These are phyloP conservation scores for Anisognathus igniventris DNA, from an alignment of 2,797 vertebrate genomes.

Conservation along the genomic window DNA sequence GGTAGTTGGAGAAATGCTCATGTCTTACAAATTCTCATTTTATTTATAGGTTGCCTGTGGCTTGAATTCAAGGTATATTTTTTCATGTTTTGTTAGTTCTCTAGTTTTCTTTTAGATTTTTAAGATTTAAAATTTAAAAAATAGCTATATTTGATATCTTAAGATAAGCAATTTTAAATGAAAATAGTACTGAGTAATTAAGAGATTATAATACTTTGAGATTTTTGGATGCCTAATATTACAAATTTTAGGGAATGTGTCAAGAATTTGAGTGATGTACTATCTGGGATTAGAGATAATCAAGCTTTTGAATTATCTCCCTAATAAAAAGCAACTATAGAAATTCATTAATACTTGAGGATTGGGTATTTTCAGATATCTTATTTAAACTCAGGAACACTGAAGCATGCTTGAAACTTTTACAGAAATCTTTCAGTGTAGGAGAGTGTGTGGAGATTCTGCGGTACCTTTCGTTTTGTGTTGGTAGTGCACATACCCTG, in stretches of 20 bases:
- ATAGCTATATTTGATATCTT: not conserved
- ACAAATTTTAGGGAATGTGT: not conserved
- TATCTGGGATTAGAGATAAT: not conserved
- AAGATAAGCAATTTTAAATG: not conserved
- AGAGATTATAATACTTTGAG: not conserved
- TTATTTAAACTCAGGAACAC: not conserved
- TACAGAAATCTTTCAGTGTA: not conserved
- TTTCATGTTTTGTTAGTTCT: not conserved
- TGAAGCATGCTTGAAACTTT: not conserved
- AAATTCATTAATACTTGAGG: not conserved
- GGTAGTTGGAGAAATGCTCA: not conserved
- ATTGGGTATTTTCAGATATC: not conserved
- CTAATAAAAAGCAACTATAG: not conserved
- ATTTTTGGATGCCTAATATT: not conserved
- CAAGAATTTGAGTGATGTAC: not conserved
- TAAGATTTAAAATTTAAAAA: not conserved
- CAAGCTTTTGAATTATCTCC: not conserved
- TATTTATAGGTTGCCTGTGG: constrained; percentile 70
- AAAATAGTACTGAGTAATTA: not conserved
- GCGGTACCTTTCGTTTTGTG: not conserved
- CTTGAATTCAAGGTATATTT: constrained; percentile 69
- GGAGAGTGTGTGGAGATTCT: not conserved
- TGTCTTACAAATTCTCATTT: constrained; percentile 38
- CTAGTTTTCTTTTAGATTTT: not conserved
- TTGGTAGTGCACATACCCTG: not conserved